These are phyloP conservation scores for Brachyptera putata DNA, from an alignment of 2,888 invertebrate genomes.

Conservation along the genomic window DNA sequence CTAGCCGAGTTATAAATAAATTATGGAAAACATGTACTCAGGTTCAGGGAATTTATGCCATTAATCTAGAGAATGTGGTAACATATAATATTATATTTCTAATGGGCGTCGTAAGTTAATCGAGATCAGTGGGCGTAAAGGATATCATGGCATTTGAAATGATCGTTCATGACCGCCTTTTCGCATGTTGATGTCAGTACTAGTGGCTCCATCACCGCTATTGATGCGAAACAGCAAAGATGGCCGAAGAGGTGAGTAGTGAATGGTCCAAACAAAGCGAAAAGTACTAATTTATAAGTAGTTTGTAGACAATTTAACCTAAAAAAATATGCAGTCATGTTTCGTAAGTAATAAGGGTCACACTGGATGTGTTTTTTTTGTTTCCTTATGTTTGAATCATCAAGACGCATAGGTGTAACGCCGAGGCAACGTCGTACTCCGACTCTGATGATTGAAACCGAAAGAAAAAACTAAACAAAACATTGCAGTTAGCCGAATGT, in stretches of 20 bases:
- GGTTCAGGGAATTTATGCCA: no score
- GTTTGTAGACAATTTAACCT: neutral
- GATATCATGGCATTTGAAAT: no score
- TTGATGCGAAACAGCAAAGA: constrained; percentile 54
- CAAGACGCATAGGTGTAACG: constrained; percentile 22
- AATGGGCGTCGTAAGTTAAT: no score
- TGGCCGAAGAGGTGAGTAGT: constrained; percentile 77
- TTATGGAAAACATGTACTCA: no score
- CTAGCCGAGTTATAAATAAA: no score
- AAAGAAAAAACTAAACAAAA: constrained; percentile 24
- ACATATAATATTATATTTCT: no score
- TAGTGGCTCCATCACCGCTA: constrained; percentile 36
- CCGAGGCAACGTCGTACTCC: constrained; percentile 20
- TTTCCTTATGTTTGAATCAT: neutral
- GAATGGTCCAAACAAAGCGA: constrained; percentile 43
- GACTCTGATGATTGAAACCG: constrained; percentile 18
- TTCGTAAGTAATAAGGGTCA: neutral
- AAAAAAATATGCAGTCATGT: neutral
- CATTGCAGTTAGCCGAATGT: constrained; percentile 5
- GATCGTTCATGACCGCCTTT: no score
- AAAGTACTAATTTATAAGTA: neutral
- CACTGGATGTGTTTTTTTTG: neutral
- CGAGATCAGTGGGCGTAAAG: no score
- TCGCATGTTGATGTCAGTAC: constrained; percentile 38
- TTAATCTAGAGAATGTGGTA: no score